Conservation (phyloP, 2,888 invertebrate species). For the Litoditis marina region DNA sequence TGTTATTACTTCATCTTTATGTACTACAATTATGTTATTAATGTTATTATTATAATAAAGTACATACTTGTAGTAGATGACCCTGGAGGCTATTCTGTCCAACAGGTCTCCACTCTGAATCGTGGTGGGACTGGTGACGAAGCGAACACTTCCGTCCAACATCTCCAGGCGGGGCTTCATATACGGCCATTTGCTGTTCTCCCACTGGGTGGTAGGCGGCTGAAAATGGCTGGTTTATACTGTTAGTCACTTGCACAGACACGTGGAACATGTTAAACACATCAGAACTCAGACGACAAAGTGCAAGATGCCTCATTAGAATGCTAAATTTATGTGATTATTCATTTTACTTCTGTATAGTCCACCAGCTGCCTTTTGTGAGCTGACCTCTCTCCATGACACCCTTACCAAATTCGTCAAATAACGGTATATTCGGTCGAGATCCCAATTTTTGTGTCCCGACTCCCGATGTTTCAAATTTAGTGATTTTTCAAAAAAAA, state of each 20-base stretch:
- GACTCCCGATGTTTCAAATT: no score
- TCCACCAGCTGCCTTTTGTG: no score
- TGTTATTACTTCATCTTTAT: background rate
- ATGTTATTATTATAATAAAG: no score
- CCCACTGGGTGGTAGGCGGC: conserved; percentile 22
- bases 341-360: background rate
- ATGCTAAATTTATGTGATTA: background rate
- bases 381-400: no score
- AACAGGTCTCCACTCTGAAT: conserved; percentile 3
- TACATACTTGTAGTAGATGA: conserved; percentile 36
- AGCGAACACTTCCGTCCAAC: conserved; percentile 24
- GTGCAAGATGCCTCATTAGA: background rate
- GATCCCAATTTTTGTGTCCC: no score
- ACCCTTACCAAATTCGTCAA: no score
- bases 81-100: conserved; percentile 20
- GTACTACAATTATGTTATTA: background rate
- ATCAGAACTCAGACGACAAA: no score
- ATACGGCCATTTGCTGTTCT: conserved; percentile 36
- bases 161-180: conserved; percentile 33
- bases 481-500: no score
- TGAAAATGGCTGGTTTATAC: background rate
- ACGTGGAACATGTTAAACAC: no score
- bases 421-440: no score
- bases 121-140: conserved; percentile 14
- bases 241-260: no score